Base-by-base conservation (phyloP, 2,113 vertebrate species). In the Caretta caretta region DNA sequence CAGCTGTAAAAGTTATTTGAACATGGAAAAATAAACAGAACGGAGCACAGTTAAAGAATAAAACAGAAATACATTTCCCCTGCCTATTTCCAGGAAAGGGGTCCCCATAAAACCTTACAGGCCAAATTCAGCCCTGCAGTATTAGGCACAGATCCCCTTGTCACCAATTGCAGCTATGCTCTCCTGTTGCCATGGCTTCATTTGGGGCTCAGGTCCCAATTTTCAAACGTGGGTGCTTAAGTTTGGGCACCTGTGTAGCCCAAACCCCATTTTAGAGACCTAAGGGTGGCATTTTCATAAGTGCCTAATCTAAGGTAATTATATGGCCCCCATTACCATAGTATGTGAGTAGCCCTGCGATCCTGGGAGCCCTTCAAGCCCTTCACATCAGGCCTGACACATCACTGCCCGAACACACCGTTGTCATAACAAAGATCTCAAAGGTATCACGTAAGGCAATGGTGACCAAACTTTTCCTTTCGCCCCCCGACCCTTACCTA, bases 1-100 rank as follows among this genome's bases (percentile, higher is more conserved):
- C 12, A 90, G 86, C 90, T 25, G 6, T 93, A 93, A 93, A 95
- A 57, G 2, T 76, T 51, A 57, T 94, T 93, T 95, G 38, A 90
- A 87, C 46, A 85, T 7, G 8, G 14, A 94, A 48, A 48, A 78
- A 78, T 78, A 78, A 78, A 54, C 42, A 22, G 69, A 92, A 72
- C 5, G 83, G 38, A 14, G 24, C 24, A 57, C 2, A 31, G 82
- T 92, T 88, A 78, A 94, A 35, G 8, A 5, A 85, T 17, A 84
- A 94, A 92, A 84, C 0, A 0, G 38, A 25, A 92, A 88, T 35
- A 2, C 7, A 20, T 84, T 85, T 78, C 46, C n/a, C 65, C 38
- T 29, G 42, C 10, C 2, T 6, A 72, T 19, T 72, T 46, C 8
- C 46, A 50, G 22, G 13, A 84, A 75, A 80, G 2, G 5, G 35